These are phyloP conservation scores for Tholera decimalis DNA, from an alignment of 2,888 invertebrate species.

Conservation along the genomic window DNA sequence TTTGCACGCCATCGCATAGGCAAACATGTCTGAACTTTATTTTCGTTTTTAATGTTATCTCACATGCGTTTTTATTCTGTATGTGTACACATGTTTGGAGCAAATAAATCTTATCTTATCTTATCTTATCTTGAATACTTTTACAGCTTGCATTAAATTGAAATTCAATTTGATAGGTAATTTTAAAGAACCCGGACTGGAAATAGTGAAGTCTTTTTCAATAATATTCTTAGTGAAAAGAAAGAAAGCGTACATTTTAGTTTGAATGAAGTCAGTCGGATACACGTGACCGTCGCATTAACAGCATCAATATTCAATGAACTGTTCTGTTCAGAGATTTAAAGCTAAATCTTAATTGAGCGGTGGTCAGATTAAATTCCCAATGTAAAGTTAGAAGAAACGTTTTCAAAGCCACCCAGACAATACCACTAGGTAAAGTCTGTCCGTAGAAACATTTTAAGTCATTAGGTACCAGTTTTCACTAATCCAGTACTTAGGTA, in stretches of 20 bases:
- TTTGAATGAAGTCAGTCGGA: neutral
- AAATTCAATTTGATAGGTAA: too few relatives aligned
- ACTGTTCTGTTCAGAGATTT: slow-evolving; percentile 2
- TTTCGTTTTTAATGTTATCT: too few relatives aligned
- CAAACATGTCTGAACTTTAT: too few relatives aligned
- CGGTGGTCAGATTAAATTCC: slow-evolving; percentile 46
- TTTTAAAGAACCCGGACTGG: too few relatives aligned
- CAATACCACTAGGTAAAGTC: slow-evolving; percentile 29
- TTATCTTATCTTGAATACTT: too few relatives aligned
- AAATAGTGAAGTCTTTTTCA: too few relatives aligned
- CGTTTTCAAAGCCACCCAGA: slow-evolving; percentile 24
- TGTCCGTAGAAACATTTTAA: slow-evolving; percentile 22
- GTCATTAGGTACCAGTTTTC: neutral
- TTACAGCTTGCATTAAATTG: too few relatives aligned
- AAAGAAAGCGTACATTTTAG: neutral
- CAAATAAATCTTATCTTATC: too few relatives aligned
- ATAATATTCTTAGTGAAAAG: too few relatives aligned
- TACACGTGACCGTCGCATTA: neutral
- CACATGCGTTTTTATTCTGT: too few relatives aligned
- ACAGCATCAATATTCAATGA: slow-evolving; percentile 31
- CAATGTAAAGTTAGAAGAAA: slow-evolving; percentile 42
- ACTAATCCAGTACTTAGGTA: neutral
- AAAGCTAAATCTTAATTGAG: slow-evolving; percentile 36
- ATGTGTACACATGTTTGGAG: too few relatives aligned
- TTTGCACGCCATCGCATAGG: too few relatives aligned